Percentiles rank a stretch among this genome's conserved stretches.
Conservation (phyloP, 2,113 vertebrate genomes). For the Proterorhinus semilunaris region DNA sequence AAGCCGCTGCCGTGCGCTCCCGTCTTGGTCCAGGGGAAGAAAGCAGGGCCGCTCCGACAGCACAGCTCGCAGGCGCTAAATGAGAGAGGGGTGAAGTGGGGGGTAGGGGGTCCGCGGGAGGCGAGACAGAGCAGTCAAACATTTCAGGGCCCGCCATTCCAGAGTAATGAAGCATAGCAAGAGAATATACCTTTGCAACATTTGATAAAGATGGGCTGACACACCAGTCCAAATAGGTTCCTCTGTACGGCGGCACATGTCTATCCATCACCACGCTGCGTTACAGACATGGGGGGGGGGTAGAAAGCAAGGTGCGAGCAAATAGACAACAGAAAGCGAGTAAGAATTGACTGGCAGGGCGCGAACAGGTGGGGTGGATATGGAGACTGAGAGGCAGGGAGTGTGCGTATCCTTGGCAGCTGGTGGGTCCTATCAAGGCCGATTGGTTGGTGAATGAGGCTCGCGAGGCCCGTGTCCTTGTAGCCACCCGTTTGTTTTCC, state of each 20-base stretch:
- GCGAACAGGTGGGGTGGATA: constrained; percentile 58
- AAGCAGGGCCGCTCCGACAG: constrained; percentile 59
- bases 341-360: constrained; percentile 67
- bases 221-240: constrained; percentile 98
- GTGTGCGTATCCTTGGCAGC: constrained; percentile 82
- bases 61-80: constrained; percentile 65
- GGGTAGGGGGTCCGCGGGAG: constrained; percentile 51
- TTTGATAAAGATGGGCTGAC: constrained; percentile 99
- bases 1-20: constrained; percentile 54
- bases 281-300: constrained; percentile 63
- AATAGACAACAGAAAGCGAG: constrained; percentile 61
- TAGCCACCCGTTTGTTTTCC: constrained; percentile 79
- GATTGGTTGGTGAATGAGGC: constrained; percentile 86
- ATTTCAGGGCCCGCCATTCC: constrained; percentile 96
- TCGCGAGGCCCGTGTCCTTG: constrained; percentile 86
- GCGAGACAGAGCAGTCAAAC: constrained; percentile 90
- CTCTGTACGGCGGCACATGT: constrained; percentile 91
- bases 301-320: constrained; percentile 41
- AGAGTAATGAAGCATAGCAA: constrained; percentile 98
- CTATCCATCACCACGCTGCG: constrained; percentile 87
- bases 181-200: constrained; percentile 98
- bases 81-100: constrained; percentile 32
- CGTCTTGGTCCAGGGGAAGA: constrained; percentile 54
- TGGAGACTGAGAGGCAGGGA: constrained; percentile 54
- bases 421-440: constrained; percentile 84